Percentiles rank a stretch among this genome's conserved stretches.
These are phyloP conservation scores for Aspidoscelis tigris DNA, from an alignment of 2,113 vertebrate species.

Conservation along the genomic window DNA sequence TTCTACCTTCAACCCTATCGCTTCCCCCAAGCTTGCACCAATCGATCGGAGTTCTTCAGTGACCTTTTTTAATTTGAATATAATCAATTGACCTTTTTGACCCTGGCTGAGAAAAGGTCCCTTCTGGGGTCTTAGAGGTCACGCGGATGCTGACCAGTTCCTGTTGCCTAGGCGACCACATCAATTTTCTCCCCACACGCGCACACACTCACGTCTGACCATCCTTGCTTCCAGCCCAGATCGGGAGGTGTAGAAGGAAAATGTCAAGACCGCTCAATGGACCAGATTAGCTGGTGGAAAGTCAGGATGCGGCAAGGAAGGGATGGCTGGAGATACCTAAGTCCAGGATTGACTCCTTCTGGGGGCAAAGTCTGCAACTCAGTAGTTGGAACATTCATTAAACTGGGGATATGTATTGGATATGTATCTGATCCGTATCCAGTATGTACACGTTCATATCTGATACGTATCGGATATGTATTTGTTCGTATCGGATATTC, in stretches of 20 bases:
- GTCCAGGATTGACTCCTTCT: too few species aligned
- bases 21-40: background rate
- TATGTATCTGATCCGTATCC: too few species aligned
- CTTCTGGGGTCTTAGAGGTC: slow-evolving; percentile 66
- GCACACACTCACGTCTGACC: background rate
- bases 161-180: slow-evolving; percentile 67
- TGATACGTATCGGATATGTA: too few species aligned
- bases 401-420: too few species aligned
- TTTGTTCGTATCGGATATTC: too few species aligned
- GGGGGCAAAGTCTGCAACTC: too few species aligned
- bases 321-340: background rate
- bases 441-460: too few species aligned
- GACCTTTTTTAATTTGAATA: slow-evolving; percentile 72
- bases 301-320: background rate
- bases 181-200: slow-evolving; percentile 20
- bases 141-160: slow-evolving; percentile 72
- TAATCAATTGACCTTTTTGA: slow-evolving; percentile 75
- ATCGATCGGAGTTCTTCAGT: slow-evolving; percentile 27
- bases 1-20: too few species aligned
- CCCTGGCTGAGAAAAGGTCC: slow-evolving; percentile 66
- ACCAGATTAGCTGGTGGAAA: slow-evolving; percentile 17
- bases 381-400: too few species aligned
- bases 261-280: background rate
- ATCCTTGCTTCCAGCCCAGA: background rate
- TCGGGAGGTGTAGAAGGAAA: slow-evolving; percentile 24